A percentile compares a stretch with the other conserved stretches of the same genome.
These are phyloP conservation scores for Hexactinellida sp. DNA, from an alignment of 37 sponge, comb jelly and placozoan genomes.

Conservation along the genomic window DNA sequence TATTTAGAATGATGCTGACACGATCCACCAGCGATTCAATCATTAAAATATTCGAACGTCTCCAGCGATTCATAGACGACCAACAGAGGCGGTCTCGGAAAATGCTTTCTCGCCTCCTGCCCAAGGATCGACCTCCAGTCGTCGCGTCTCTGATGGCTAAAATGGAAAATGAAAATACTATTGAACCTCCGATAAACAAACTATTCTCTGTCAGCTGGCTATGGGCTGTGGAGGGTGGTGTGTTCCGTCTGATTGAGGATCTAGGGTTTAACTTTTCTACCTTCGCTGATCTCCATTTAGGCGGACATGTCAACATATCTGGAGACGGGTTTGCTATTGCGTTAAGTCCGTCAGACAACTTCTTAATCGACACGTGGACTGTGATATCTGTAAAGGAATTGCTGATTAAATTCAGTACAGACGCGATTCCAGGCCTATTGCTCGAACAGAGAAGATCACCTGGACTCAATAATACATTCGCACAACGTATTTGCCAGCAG, in stretches of 20 bases:
- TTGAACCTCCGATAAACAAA: constrained; percentile 4
- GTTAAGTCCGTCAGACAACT: constrained; percentile 53
- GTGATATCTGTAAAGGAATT: constrained; percentile 42
- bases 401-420: constrained; percentile 44
- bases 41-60: background rate
- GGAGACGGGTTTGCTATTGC: constrained; percentile 53
- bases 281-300: constrained; percentile 35
- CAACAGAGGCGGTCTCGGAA: background rate
- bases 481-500: background rate
- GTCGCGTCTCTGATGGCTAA: background rate
- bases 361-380: constrained; percentile 60
- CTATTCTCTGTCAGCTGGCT: constrained; percentile 33
- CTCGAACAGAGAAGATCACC: background rate
- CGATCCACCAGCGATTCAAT: background rate
- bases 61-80: background rate
- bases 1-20: background rate
- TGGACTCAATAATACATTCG: background rate
- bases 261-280: constrained; percentile 32
- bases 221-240: constrained; percentile 51
- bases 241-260: constrained; percentile 30
- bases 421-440: constrained; percentile 52
- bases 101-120: background rate
- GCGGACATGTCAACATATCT: constrained; percentile 37
- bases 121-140: background rate
- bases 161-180: background rate